A percentile compares a stretch with the other conserved stretches of the same genome.
phyloP scores from a whole-genome alignment of 2,888 invertebrate genomes.

The Orthonychiurus folsomi region DNA sequence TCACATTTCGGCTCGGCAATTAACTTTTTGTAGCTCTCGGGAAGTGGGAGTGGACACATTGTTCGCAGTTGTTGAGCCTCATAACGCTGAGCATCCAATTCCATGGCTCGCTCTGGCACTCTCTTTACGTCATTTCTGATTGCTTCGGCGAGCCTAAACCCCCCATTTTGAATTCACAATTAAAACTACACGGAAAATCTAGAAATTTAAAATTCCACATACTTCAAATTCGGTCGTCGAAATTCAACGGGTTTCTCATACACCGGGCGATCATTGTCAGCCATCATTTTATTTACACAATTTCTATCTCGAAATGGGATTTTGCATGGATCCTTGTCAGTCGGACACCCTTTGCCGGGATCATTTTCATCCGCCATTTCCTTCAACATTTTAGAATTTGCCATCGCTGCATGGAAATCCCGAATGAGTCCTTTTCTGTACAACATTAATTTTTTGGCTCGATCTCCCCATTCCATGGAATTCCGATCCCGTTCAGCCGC shows the following conservation, averaged over 20 bases:
- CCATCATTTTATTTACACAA: conserved; percentile 27
- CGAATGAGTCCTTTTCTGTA: conserved; percentile 36
- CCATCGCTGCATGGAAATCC: conserved; percentile 35
- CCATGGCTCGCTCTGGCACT: conserved; percentile 13
- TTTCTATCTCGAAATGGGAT: conserved; percentile 22
- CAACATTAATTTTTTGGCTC: conserved; percentile 30
- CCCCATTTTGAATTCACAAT: not conserved
- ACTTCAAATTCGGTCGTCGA: conserved; percentile 16
- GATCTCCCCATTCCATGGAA: conserved; percentile 20
- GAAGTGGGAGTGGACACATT: conserved; percentile 3
- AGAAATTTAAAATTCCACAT: not conserved
- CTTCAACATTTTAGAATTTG: conserved; percentile 31
- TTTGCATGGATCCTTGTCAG: conserved; percentile 12
- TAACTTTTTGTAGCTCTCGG: conserved; percentile 15
- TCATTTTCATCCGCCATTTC: conserved; percentile 21
- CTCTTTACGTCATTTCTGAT: conserved; percentile 16
- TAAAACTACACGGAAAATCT: not conserved
- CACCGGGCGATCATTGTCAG: conserved; percentile 22
- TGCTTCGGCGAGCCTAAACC: conserved; percentile 3
- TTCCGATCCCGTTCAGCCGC: conserved; percentile 20
- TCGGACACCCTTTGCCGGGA: conserved; percentile 1
- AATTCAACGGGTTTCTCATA: conserved; percentile 12
- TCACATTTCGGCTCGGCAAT: conserved; percentile 16
- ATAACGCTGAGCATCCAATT: conserved; percentile 7
- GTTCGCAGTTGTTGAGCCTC: conserved; percentile 8